Evolutionary conservation across 2,888 invertebrate genomes (phyloP), one percentile per base, ranked within the genome.

Genomic region (Calliscelio sp.): DNA sequence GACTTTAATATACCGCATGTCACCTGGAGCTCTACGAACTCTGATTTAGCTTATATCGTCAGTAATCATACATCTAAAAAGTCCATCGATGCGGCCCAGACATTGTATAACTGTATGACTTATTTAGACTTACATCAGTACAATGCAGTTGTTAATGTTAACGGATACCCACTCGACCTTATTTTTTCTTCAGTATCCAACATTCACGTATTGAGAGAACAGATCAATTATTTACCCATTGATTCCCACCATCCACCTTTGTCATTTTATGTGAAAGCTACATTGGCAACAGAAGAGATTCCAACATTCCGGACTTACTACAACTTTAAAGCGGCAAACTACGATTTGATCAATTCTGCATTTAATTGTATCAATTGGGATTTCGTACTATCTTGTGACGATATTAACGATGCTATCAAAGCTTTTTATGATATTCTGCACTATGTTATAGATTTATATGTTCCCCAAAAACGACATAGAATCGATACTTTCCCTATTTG

Each of bases 401-500:
- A 11, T 11, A 11, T 38, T 11, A 8, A 11, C 11, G 11, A 8
- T 3, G 6, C 14, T 38, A 5, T 11, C 14, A 14, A 38, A 14
- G 14, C 14, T 8, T 11, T 38, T 14, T 5, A 8, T n/a, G n/a
- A n/a, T n/a, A n/a, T n/a, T n/a, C n/a, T n/a, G n/a, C n/a, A n/a
- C n/a, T n/a, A n/a, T n/a, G n/a, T n/a, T n/a, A 11, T 38, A 7
- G 11, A 11, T 38, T 11, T 11, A 11, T 14, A 11, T 16, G 57
- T 57, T 16, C 57, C 57, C 7, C 4, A 8, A 10, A 57, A 57
- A 25, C 5, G 8, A n/a, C 8, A 7, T 18, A 57, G 35, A 18
- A 28, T 32, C 16, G 57, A 57, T 18, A 32, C 32, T 32, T 57
- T 57, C n/a, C 57, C 57, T 7, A 2, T 7, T 8, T 57, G 57